Conservation (phyloP, 2,888 invertebrate genomes). For the Mythimna impura region DNA sequence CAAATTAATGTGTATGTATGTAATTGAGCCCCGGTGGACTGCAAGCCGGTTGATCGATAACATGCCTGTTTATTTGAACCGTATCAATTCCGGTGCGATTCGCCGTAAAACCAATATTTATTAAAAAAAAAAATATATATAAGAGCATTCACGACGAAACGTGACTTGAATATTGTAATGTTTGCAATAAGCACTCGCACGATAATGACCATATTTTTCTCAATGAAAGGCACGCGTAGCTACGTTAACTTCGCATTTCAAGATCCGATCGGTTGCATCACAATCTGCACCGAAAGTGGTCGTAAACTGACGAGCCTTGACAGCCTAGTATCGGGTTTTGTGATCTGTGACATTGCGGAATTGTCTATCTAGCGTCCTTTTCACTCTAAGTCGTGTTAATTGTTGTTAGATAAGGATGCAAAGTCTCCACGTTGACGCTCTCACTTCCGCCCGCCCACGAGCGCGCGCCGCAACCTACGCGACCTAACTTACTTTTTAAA, state of each 20-base stretch:
- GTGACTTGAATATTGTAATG: slow-evolving; percentile 81
- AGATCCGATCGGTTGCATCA: slow-evolving; percentile 82
- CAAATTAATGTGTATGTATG: slow-evolving; percentile 60
- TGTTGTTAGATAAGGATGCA: slow-evolving; percentile 83
- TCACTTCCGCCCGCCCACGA: slow-evolving; percentile 90
- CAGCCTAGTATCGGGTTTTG: slow-evolving; percentile 76
- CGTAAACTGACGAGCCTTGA: slow-evolving; percentile 87
- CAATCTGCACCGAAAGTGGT: slow-evolving; percentile 85
- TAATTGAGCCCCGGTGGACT: slow-evolving; percentile 47
- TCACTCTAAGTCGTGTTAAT: slow-evolving; percentile 72
- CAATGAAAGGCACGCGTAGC: slow-evolving; percentile 75
- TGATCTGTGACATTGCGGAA: slow-evolving; percentile 86
- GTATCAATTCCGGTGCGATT: slow-evolving; percentile 73
- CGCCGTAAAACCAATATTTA: slow-evolving; percentile 74
- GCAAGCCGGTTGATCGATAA: slow-evolving; percentile 70
- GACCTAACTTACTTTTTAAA: slow-evolving; percentile 82
- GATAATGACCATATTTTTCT: slow-evolving; percentile 79
- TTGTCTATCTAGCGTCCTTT: slow-evolving; percentile 76
- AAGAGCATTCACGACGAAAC: slow-evolving; percentile 69
- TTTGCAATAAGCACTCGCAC: slow-evolving; percentile 73
- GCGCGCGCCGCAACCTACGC: slow-evolving; percentile 83
- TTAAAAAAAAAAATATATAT: slow-evolving; percentile 59
- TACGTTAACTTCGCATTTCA: slow-evolving; percentile 71
- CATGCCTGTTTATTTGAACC: slow-evolving; percentile 74
- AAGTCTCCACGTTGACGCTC: slow-evolving; percentile 81